Evolutionary conservation across 2,113 vertebrate species (phyloP), one percentile per base, ranked within the genome.

Genomic region (Ailuropoda melanoleuca): DNA sequence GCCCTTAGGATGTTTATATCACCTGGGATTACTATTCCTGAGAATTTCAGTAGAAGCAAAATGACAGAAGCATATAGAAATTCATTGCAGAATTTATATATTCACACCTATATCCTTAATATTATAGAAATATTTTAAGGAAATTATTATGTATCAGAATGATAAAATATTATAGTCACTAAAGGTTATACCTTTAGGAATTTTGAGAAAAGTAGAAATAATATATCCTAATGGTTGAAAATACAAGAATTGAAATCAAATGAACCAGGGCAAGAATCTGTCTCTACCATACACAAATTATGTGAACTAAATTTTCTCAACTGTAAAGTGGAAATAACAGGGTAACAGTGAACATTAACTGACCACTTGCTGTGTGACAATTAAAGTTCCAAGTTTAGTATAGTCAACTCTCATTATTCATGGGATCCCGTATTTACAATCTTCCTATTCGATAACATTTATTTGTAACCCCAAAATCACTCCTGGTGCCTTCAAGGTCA

Each of bases 231-330:
- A 75, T 66, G 62, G 72, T 55, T 88, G 89, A 93, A 90, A 93
- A 68, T n/a, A 80, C 17, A 95, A 78, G 8, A 75, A 50, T 10
- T 89, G 46, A 96, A 93, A 92, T 93, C 50, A 91, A 39, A 90
- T 72, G 58, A 97, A 82, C 56, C 14, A 58, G 48, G 58, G 66
- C 56, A 95, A 85, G 82, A 88, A 86, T 1, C 82, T 92, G 21
- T 92, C 83, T 94, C 60, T 87, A 6, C 10, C n/a, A 48, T 10
- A 62, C 43, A 95, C 86, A 93, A 89, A 93, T 78, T 91, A 88
- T 37, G 43, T 92, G 92, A 93, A 86, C 64, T 78, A 93, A 91
- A 62, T 88, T 82, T 94, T 89, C 78, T 93, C 94, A 95, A 34
- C 82, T 78, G 26, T 93, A 92, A 96, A 77, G 60, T 72, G 78